Evolutionary conservation across 1,140 invertebrate species (phyloP).

Genomic region (Lucilia sericata): DNA sequence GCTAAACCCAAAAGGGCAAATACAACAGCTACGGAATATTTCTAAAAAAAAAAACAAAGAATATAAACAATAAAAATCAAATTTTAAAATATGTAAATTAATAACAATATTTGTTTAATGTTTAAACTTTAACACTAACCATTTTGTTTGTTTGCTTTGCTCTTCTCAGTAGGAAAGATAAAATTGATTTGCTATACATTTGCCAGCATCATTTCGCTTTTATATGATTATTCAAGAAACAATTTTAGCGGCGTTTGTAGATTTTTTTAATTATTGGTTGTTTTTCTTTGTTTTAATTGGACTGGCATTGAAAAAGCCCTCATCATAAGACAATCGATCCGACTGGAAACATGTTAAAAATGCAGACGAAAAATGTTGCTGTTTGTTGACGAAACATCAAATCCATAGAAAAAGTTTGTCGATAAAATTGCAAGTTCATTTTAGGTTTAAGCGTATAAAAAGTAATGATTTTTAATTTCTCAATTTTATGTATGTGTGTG

Average conservation of each 20-base stretch:
- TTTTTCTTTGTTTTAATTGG: slow-evolving; percentile 21
- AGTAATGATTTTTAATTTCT: background rate
- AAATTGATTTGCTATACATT: slow-evolving; percentile 31
- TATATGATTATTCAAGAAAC: slow-evolving; percentile 20
- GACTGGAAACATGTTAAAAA: background rate
- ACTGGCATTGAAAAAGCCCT: slow-evolving; percentile 34
- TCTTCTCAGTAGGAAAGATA: background rate
- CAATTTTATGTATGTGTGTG: background rate
- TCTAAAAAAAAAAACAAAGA: slow-evolving; percentile 19
- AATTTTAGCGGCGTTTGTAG: background rate
- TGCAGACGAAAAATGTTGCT: slow-evolving; percentile 5
- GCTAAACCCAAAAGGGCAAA: slow-evolving; percentile 43
- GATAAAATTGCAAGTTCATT: background rate
- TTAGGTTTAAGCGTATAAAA: background rate
- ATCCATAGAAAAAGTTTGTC: background rate
- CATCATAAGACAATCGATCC: background rate
- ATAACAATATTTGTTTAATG: background rate
- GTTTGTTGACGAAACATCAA: background rate
- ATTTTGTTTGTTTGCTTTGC: slow-evolving; percentile 9
- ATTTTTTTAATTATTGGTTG: background rate
- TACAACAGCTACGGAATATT: slow-evolving; percentile 21
- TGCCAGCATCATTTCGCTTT: background rate
- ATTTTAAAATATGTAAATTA: background rate
- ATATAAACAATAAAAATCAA: background rate
- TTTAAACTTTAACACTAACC: slow-evolving; percentile 16